A percentile compares a stretch with the other conserved stretches of the same genome.
phyloP scores from a whole-genome alignment of 2,113 vertebrate species.

The Typhlomys cinereus region DNA sequence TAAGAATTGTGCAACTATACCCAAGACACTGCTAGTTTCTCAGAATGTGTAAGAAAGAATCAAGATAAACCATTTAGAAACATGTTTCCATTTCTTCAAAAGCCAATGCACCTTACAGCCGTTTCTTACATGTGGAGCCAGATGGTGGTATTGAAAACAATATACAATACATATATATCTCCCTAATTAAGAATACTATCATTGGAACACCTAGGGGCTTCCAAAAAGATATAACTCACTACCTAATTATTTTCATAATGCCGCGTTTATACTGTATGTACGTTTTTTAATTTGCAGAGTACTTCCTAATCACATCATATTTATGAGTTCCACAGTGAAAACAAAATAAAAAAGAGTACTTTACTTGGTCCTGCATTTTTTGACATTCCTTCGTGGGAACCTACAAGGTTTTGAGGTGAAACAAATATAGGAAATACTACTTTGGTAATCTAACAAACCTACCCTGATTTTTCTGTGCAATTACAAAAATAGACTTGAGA shows the following conservation, averaged over 20 bases:
- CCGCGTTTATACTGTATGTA: slow-evolving; percentile 1
- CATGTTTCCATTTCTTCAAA: slow-evolving; percentile 57
- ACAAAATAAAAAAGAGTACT: background rate
- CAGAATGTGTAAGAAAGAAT: background rate
- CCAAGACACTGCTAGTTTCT: slow-evolving; percentile 39
- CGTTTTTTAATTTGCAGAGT: slow-evolving; percentile 5
- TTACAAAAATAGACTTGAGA: background rate
- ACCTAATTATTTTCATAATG: slow-evolving; percentile 66
- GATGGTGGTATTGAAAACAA: slow-evolving; percentile 62
- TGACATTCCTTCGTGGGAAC: slow-evolving; percentile 21
- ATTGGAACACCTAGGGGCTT: slow-evolving; percentile 45
- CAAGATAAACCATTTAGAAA: slow-evolving; percentile 55
- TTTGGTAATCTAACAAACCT: slow-evolving; percentile 21
- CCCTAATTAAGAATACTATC: slow-evolving; percentile 63
- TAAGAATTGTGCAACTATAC: slow-evolving; percentile 44
- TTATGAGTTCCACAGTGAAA: slow-evolving; percentile 32
- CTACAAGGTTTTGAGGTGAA: slow-evolving; percentile 3
- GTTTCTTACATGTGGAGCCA: slow-evolving; percentile 65
- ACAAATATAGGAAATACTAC: slow-evolving; percentile 31
- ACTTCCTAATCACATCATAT: slow-evolving; percentile 56
- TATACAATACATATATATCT: slow-evolving; percentile 42
- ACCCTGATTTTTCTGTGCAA: background rate
- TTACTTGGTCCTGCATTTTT: background rate
- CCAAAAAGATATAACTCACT: slow-evolving; percentile 50
- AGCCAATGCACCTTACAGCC: slow-evolving; percentile 41